Conservation (phyloP, 2,113 vertebrate species). For the Pogonocichla stellata region DNA sequence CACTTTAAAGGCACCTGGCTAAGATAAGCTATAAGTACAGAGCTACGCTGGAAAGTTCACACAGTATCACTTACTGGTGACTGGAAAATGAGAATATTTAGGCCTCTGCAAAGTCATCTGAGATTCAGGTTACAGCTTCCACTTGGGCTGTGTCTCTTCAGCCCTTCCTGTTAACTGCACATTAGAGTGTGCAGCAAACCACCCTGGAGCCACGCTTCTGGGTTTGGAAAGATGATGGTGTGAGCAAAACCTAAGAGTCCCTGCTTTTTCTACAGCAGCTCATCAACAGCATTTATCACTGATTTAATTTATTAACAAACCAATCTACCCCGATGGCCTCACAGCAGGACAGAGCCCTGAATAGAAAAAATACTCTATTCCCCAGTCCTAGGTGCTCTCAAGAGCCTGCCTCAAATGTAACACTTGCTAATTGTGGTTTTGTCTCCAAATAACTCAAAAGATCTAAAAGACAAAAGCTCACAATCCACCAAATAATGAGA, state of each 20-base stretch:
- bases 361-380: not conserved
- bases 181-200: not conserved
- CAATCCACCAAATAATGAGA: not conserved
- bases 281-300: not conserved
- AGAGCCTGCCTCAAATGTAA: not conserved
- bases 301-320: not conserved
- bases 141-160: not conserved
- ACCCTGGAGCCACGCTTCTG: not conserved
- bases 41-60: not conserved
- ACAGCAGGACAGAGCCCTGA: not conserved
- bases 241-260: not conserved
- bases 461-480: not conserved
- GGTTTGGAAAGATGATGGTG: not conserved
- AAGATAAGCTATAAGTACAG: not conserved
- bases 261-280: not conserved
- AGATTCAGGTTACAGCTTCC: constrained; percentile 16
- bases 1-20: not conserved
- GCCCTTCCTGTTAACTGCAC: not conserved
- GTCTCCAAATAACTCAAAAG: not conserved
- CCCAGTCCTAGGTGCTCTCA: not conserved
- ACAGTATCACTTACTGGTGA: constrained; percentile 10
- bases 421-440: not conserved
- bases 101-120: not conserved
- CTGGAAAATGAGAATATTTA: not conserved
- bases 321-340: not conserved